phyloP scores from a whole-genome alignment of 1,140 invertebrate genomes.

The Meloidogyne exigua region DNA sequence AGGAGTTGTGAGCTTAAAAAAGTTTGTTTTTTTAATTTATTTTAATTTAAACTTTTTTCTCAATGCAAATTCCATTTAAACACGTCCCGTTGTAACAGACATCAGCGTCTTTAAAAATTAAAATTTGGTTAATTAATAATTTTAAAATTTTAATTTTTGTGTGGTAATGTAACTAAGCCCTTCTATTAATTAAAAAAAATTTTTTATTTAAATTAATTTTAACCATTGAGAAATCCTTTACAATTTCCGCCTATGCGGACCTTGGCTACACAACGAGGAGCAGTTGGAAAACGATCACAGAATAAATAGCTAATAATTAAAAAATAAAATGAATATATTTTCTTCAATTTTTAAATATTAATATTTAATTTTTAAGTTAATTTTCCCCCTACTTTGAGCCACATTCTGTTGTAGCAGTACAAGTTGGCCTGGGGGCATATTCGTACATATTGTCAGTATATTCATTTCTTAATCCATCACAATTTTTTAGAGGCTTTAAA shows the following conservation, averaged over 20 bases:
- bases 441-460: conserved; percentile 62
- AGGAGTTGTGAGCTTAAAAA: too few relatives aligned
- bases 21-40: too few relatives aligned
- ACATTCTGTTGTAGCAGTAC: conserved; percentile 79
- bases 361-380: background rate
- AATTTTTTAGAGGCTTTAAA: conserved; percentile 22
- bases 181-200: too few relatives aligned
- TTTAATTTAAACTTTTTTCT: too few relatives aligned
- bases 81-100: too few relatives aligned
- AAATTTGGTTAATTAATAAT: too few relatives aligned
- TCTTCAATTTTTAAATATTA: background rate
- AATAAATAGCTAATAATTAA: conserved; percentile 52
- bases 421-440: conserved; percentile 57
- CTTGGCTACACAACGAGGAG: conserved; percentile 54
- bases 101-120: too few relatives aligned
- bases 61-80: too few relatives aligned
- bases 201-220: too few relatives aligned
- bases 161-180: too few relatives aligned
- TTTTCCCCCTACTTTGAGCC: conserved; percentile 67
- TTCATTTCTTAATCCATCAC: conserved; percentile 56
- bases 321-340: too few relatives aligned
- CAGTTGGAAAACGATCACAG: conserved; percentile 52
- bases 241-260: conserved; percentile 47
- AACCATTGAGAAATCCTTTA: conserved; percentile 10
- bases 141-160: too few relatives aligned